Evolutionary conservation across 1,140 invertebrate species (phyloP), one percentile per base, ranked within the genome.

Genomic region (Drosophila kikkawai): DNA sequence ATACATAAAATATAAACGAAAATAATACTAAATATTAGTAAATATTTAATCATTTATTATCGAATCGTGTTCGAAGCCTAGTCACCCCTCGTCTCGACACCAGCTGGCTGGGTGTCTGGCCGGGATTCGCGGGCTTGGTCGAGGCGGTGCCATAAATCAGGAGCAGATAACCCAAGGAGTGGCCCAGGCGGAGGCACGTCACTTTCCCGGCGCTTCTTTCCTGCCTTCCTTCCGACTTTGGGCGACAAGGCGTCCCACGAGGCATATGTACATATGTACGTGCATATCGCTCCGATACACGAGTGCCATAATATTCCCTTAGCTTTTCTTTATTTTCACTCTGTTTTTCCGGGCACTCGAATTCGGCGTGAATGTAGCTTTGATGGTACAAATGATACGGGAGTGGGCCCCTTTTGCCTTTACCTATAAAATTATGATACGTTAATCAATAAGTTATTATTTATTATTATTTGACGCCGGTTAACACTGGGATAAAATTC

Each of bases 131-230:
- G 36, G 53, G 53, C 53, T 56, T 56, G 53, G 53, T 39, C 53
- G 36, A 26, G 53, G 53, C 53, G 36, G 15, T 36, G 53, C 36
- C 53, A 56, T 56, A 56, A 56, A 56, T 56, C 53, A 56, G 53
- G 19, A 41, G 53, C 53, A 26, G 36, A 39, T 56, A 56, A 26
- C 53, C 53, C 36, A 39, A n/a, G 53, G 53, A 56, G 53, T 56
- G 53, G 53, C 53, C 34, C 53, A n/a, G 53, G 19, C 36, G 19
- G 53, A 39, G 37, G 53, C 53, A 56, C 53, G 53, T 56, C 53
- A 56, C 53, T 56, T 56, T 56, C 32, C 51, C 12, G 51, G 17
- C 51, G 32, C 51, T 53, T 53, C 36, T 36, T 48, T 48, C 47
- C 47, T 26, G 34, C 26, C 26, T 47, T 37, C 53, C 51, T 22